Evolutionary conservation across 2,888 invertebrate genomes (phyloP).

Genomic region (Agrotis segetum): DNA sequence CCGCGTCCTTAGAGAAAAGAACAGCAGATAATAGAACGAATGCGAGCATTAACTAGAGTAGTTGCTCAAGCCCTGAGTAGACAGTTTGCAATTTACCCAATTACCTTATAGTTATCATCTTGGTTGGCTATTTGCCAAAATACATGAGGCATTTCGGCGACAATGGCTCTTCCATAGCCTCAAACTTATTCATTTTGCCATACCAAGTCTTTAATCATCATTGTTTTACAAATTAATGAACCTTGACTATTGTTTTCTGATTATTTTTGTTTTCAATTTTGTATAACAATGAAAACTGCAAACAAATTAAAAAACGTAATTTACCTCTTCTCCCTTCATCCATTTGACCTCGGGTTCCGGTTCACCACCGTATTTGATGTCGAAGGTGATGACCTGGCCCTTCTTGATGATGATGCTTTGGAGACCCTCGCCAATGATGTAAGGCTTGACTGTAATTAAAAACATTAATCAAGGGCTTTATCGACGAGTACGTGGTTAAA

Average conservation of each 20-base stretch:
- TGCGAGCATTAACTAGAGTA: too few species aligned
- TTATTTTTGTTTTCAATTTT: not conserved
- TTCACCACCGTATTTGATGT: conserved; percentile 99
- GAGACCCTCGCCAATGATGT: conserved; percentile 96
- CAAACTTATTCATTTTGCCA: not conserved
- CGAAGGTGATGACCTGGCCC: conserved; percentile 97
- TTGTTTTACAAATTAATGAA: conserved; percentile 15
- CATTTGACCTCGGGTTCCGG: conserved; percentile 98
- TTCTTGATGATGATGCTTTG: conserved; percentile 98
- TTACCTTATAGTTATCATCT: not conserved
- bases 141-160: too few species aligned
- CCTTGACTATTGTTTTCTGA: too few species aligned
- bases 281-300: conserved; percentile 16
- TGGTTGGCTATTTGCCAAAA: not conserved
- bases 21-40: too few species aligned
- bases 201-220: not conserved
- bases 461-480: not conserved
- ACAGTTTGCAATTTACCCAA: too few species aligned
- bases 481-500: not conserved
- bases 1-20: too few species aligned
- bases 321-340: conserved; percentile 95
- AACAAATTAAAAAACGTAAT: conserved; percentile 67
- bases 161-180: not conserved
- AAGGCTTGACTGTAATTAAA: conserved; percentile 95
- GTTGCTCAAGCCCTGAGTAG: too few species aligned